Conservation (phyloP, 2,888 invertebrate species). For the Uropetala carovei region DNA sequence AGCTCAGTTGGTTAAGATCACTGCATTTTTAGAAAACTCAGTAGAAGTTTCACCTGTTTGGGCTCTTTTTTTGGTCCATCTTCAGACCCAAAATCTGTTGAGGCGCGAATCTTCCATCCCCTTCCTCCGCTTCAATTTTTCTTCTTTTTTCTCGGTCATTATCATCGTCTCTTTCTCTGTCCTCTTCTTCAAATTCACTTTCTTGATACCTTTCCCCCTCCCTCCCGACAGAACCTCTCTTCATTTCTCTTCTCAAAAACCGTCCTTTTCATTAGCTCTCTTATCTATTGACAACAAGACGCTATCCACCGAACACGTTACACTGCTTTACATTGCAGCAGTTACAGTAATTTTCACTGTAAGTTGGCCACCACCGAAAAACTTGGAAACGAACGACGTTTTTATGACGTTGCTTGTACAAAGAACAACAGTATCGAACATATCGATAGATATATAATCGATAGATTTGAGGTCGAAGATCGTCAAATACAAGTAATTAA, state of each 20-base stretch:
- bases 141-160: conserved; percentile 59
- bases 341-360: not conserved
- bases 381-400: not conserved
- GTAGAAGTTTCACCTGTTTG: conserved; percentile 74
- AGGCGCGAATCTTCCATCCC: conserved; percentile 56
- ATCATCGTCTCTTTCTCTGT: conserved; percentile 62
- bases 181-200: conserved; percentile 58
- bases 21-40: conserved; percentile 58
- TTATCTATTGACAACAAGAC: conserved; percentile 53
- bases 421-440: not conserved
- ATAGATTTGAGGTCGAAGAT: too few relatives aligned
- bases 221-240: conserved; percentile 60
- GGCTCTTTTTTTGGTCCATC: conserved; percentile 89
- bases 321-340: conserved; percentile 43
- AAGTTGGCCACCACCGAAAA: conserved; percentile 8
- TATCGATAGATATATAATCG: too few relatives aligned
- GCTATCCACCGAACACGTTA: conserved; percentile 38
- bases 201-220: conserved; percentile 62
- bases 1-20: too few relatives aligned
- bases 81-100: conserved; percentile 68
- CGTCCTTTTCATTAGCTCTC: conserved; percentile 47
- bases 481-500: too few relatives aligned
- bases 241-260: conserved; percentile 50
- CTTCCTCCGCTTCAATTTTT: conserved; percentile 52
- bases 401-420: not conserved